Percentiles rank a stretch among this genome's conserved stretches.
These are phyloP conservation scores for Dromococcyx pavoninus DNA, from an alignment of 2,797 vertebrate species.

Conservation along the genomic window DNA sequence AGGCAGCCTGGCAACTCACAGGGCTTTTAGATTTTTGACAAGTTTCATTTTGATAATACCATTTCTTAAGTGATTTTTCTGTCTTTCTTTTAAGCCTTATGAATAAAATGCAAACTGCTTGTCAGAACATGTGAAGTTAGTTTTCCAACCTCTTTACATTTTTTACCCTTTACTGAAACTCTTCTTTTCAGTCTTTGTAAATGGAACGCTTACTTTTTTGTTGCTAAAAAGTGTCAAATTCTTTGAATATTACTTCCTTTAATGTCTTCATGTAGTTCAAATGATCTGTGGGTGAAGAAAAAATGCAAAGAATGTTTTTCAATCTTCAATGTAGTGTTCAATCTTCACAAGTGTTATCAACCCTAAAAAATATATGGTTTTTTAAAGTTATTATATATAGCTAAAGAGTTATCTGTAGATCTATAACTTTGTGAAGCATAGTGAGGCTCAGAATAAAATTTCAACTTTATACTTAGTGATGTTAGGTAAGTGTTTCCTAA, in stretches of 20 bases:
- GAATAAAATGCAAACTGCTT: conserved; percentile 10
- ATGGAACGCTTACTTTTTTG: conserved; percentile 46
- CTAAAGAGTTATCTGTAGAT: neutral
- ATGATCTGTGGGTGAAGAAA: neutral
- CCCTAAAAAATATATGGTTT: neutral
- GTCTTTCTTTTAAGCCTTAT: neutral
- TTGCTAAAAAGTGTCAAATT: conserved; percentile 43
- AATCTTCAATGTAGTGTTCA: neutral
- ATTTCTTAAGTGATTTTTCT: conserved; percentile 3
- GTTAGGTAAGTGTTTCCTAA: neutral
- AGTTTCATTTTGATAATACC: conserved; percentile 5
- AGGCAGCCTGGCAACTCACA: neutral
- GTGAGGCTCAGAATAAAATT: neutral
- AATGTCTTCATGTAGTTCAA: neutral
- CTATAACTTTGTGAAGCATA: neutral
- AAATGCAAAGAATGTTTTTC: neutral
- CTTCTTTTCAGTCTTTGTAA: conserved; percentile 44
- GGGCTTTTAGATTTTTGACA: conserved; percentile 18
- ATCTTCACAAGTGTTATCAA: neutral
- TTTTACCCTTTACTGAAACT: neutral
- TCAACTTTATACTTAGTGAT: neutral
- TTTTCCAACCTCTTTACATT: conserved; percentile 21
- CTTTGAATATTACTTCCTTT: conserved; percentile 41
- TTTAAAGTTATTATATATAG: neutral
- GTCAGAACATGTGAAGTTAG: neutral